Conservation (phyloP, 53 echinoderm and acorn worm genomes). For the Luidia sarsii region DNA sequence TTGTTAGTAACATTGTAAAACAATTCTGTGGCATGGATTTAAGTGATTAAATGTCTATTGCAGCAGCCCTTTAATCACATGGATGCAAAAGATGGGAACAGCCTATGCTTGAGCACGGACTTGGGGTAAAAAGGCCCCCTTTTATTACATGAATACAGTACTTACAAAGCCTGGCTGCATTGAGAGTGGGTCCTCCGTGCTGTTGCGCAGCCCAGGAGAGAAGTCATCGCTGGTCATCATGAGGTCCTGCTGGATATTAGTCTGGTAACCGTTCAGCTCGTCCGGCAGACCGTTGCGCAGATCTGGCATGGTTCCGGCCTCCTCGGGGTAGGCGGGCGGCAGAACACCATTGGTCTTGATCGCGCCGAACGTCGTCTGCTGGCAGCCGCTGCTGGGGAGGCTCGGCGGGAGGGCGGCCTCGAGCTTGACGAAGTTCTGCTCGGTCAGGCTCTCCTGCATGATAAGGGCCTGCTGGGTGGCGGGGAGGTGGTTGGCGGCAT, state of each 20-base stretch:
- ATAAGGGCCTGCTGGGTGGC: slow-evolving; percentile 5
- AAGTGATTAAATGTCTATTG: no score
- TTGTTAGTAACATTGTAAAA: no score
- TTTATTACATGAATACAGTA: no score
- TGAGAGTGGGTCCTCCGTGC: neutral
- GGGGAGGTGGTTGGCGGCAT: slow-evolving; percentile 2
- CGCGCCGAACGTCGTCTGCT: neutral
- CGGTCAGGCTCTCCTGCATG: slow-evolving; percentile 34
- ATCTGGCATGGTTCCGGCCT: neutral
- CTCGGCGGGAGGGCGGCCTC: slow-evolving; percentile 10
- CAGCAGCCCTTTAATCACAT: no score
- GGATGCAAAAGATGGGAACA: no score
- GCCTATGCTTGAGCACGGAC: no score
- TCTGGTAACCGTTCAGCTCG: neutral
- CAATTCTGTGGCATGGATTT: no score
- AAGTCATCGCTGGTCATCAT: neutral
- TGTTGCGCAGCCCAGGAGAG: neutral
- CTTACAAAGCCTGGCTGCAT: slow-evolving; percentile 28
- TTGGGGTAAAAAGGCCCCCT: no score
- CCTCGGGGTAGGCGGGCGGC: slow-evolving; percentile 18
- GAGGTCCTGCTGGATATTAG: slow-evolving; percentile 2
- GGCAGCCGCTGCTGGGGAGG: neutral
- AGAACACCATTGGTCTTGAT: neutral
- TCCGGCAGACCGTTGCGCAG: neutral
- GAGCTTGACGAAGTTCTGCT: slow-evolving; percentile 37